Conservation (phyloP, 1,140 invertebrate species). For the Uloborus diversus region DNA sequence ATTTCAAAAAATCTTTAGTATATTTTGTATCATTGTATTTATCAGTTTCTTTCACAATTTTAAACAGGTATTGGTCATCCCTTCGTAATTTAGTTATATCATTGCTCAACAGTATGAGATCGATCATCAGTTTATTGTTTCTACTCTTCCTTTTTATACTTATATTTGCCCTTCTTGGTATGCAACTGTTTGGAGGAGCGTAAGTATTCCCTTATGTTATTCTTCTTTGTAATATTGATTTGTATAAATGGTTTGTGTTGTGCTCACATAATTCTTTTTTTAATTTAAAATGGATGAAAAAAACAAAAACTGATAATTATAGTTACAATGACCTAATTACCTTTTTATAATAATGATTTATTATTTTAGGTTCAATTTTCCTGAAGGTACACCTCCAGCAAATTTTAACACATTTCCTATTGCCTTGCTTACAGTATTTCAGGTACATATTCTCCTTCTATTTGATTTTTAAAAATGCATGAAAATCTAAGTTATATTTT, state of each 20-base stretch:
- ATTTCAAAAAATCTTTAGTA: background rate
- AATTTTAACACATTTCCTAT: slow-evolving; percentile 99
- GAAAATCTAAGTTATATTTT: no score
- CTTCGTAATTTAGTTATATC: slow-evolving; percentile 98
- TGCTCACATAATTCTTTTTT: no score
- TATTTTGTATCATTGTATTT: background rate
- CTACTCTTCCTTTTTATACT: slow-evolving; percentile 99
- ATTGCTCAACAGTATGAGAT: slow-evolving; percentile 98
- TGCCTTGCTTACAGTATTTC: slow-evolving; percentile 98
- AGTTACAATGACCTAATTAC: no score
- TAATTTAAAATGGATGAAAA: no score
- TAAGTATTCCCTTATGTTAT: slow-evolving; percentile 27
- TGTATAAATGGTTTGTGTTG: background rate
- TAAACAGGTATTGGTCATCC: slow-evolving; percentile 97
- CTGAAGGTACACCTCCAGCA: slow-evolving; percentile 83
- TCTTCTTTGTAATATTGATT: background rate
- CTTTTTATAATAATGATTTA: no score
- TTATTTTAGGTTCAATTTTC: slow-evolving; percentile 89
- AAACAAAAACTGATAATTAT: no score
- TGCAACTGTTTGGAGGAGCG: slow-evolving; percentile 98
- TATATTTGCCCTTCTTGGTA: slow-evolving; percentile 99
- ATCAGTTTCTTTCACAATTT: background rate
- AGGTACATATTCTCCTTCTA: slow-evolving; percentile 66
- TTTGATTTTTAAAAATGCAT: no score
- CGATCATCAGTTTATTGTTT: slow-evolving; percentile 99